Conservation (phyloP, 2,888 invertebrate species). For the Cylloceria caligata region DNA sequence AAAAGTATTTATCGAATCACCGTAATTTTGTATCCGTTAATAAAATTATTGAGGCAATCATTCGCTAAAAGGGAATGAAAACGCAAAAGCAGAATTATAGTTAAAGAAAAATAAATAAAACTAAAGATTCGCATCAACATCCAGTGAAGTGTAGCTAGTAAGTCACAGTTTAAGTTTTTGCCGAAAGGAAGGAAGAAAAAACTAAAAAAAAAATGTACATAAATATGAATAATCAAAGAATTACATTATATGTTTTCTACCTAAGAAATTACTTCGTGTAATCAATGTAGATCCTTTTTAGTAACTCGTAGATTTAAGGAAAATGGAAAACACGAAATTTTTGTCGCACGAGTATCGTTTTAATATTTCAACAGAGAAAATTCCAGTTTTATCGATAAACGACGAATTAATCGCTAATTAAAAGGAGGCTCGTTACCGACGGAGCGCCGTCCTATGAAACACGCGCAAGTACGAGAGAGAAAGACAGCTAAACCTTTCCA, state of each 20-base stretch:
- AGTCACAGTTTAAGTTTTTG: slow-evolving; percentile 57
- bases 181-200: slow-evolving; percentile 42
- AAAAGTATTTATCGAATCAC: neutral
- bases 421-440: neutral
- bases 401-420: slow-evolving; percentile 39
- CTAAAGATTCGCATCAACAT: slow-evolving; percentile 52
- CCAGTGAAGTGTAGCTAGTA: slow-evolving; percentile 56
- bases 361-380: slow-evolving; percentile 20
- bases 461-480: too few relatives aligned
- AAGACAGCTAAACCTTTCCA: too few relatives aligned
- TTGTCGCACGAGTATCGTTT: slow-evolving; percentile 10
- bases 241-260: slow-evolving; percentile 68
- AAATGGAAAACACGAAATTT: neutral
- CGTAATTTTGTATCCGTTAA: neutral
- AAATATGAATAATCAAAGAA: slow-evolving; percentile 64
- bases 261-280: slow-evolving; percentile 32
- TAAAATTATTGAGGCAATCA: neutral
- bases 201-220: slow-evolving; percentile 64
- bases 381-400: slow-evolving; percentile 1
- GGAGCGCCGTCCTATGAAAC: too few relatives aligned
- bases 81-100: neutral
- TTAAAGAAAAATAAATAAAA: neutral
- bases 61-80: slow-evolving; percentile 1
- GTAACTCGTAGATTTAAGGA: neutral
- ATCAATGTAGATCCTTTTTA: slow-evolving; percentile 7